Evolutionary conservation across 2,113 vertebrate species (phyloP).

Genomic region (Lipotes vexillifer): DNA sequence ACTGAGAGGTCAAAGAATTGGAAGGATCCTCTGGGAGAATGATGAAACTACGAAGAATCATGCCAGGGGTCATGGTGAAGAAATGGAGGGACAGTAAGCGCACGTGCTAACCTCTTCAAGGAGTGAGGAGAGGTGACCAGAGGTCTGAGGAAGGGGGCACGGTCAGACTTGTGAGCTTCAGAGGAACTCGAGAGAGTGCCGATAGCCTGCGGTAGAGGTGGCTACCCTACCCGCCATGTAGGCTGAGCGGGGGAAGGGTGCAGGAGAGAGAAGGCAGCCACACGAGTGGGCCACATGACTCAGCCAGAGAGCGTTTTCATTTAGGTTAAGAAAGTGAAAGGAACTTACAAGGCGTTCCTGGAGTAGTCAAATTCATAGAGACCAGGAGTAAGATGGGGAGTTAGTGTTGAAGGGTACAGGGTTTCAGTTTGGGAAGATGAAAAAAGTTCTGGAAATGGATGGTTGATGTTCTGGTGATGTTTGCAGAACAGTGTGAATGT

Average conservation of each 20-base stretch:
- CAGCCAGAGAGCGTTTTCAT: neutral
- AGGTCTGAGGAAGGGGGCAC: neutral
- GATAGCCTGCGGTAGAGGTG: neutral
- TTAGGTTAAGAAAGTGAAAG: neutral
- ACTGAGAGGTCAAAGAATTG: neutral
- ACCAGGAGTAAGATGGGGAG: neutral
- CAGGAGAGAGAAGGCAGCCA: neutral
- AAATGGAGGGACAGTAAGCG: neutral
- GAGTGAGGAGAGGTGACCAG: neutral
- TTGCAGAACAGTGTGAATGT: no score
- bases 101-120: neutral
- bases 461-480: neutral
- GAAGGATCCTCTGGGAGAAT: neutral
- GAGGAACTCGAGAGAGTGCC: neutral
- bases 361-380: neutral
- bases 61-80: neutral
- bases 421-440: neutral
- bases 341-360: neutral
- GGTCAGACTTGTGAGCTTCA: neutral
- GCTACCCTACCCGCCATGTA: neutral
- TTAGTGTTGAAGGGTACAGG: neutral
- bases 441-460: neutral
- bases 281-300: neutral
- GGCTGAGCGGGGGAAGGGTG: fast-evolving
- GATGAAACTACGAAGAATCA: neutral